Evolutionary conservation across 2,888 invertebrate species (phyloP), one percentile per base, ranked within the genome.

Genomic region (Meteorus cinctellus): DNA sequence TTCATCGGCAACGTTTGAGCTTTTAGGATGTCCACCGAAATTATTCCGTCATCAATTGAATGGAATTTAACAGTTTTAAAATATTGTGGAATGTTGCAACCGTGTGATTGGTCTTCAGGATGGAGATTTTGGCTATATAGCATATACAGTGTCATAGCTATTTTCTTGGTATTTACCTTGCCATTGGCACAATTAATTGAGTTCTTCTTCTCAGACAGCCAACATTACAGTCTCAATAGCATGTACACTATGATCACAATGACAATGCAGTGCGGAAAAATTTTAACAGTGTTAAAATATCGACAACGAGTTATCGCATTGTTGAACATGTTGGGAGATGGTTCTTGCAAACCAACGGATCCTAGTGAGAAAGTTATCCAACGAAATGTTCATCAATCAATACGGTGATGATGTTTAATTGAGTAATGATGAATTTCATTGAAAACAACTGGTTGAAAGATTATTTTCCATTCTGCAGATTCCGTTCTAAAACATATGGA

Each of bases 61-160:
- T 60, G 6, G 12, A 74, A 71, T 36, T 77, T 79, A 12, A 67
- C 24, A 6, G 63, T 75, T 48, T 48, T 79, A 12, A 59, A 73
- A 63, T 69, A 71, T 59, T 79, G 72, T 36, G 78, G 78, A 24
- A n/a, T 77, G 8, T 79, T 73, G 76, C 24, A 68, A 65, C 69
- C 76, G 10, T 14, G 27, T 12, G 67, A 31, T 24, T 78, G 69
- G 74, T 75, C 77, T 29, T 48, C 34, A 6, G 78, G 75, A 14
- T 74, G 74, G 74, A 78, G 66, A 27, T 77, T 70, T 68, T 14
- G 73, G 27, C 34, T 72, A 16, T 77, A 78, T 72, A 63, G 6
- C 14, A 45, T 19, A n/a, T 75, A 75, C 41, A 78, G 72, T 12
- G 51, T 14, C 55, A 69, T 72, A 16, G 12, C 67, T 6, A 74